A percentile compares a stretch with the other conserved stretches of the same genome.
phyloP scores from a whole-genome alignment of 2,888 invertebrate species.

The Tenodera sinensis region DNA sequence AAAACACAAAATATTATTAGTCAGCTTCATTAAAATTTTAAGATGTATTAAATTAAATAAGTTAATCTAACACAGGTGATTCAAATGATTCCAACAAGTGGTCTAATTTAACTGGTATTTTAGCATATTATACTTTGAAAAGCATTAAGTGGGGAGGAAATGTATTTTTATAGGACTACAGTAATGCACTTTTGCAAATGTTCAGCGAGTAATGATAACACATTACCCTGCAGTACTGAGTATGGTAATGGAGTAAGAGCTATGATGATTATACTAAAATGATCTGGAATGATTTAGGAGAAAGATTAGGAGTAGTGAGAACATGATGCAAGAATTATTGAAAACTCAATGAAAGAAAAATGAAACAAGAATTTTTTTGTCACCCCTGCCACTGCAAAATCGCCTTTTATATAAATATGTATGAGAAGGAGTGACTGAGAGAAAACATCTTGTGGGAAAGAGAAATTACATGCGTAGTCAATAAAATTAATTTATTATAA shows the following conservation, averaged over 20 bases:
- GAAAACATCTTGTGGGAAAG: no score
- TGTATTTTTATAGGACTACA: neutral
- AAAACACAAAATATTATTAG: neutral
- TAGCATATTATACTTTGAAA: neutral
- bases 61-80: neutral
- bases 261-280: neutral
- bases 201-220: neutral
- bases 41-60: neutral
- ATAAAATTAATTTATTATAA: no score
- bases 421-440: neutral
- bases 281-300: neutral
- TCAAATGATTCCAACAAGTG: neutral
- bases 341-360: neutral
- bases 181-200: neutral
- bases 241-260: neutral
- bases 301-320: neutral
- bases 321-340: neutral
- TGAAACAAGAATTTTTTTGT: neutral
- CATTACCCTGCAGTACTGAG: neutral
- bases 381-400: neutral
- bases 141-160: neutral
- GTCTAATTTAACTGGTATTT: neutral
- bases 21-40: neutral
- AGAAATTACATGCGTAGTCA: no score
- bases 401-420: neutral